A percentile compares a stretch with the other conserved stretches of the same genome.
phyloP scores from a whole-genome alignment of 1,140 invertebrate genomes.

The Lamellibrachia luymesi region DNA sequence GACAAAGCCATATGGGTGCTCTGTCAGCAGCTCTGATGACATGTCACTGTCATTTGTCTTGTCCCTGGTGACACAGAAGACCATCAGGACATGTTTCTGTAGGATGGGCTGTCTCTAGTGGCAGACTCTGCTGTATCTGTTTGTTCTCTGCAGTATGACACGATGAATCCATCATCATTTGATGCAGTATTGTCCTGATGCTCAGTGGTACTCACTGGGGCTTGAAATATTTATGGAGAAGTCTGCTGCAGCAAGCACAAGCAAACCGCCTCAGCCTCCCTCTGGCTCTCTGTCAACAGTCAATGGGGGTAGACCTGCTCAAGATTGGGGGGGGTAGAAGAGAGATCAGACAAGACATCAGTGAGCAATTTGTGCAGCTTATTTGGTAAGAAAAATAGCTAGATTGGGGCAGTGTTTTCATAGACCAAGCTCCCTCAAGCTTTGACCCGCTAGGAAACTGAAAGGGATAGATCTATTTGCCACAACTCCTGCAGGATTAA shows the following conservation, averaged over 20 bases:
- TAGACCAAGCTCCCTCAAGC: neutral
- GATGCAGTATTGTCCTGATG: neutral
- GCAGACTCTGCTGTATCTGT: neutral
- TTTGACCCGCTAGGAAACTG: neutral
- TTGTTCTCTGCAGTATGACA: neutral
- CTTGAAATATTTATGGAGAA: slow-evolving; percentile 5
- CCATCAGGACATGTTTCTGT: neutral
- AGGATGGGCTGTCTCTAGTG: neutral
- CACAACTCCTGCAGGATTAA: neutral
- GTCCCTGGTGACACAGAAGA: neutral
- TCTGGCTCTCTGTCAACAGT: neutral
- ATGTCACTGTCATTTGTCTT: neutral
- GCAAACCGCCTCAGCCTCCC: neutral
- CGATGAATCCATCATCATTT: neutral
- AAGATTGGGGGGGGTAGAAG: neutral
- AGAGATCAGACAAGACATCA: neutral
- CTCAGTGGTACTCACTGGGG: neutral
- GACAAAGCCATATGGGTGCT: neutral
- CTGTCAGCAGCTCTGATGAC: neutral
- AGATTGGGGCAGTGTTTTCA: neutral
- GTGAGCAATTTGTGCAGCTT: neutral
- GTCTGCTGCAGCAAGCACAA: neutral
- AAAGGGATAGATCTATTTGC: neutral
- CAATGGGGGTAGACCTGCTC: neutral
- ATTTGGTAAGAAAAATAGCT: neutral